Evolutionary conservation across 2,888 invertebrate genomes (phyloP).

Genomic region (Eupithecia abbreviata): DNA sequence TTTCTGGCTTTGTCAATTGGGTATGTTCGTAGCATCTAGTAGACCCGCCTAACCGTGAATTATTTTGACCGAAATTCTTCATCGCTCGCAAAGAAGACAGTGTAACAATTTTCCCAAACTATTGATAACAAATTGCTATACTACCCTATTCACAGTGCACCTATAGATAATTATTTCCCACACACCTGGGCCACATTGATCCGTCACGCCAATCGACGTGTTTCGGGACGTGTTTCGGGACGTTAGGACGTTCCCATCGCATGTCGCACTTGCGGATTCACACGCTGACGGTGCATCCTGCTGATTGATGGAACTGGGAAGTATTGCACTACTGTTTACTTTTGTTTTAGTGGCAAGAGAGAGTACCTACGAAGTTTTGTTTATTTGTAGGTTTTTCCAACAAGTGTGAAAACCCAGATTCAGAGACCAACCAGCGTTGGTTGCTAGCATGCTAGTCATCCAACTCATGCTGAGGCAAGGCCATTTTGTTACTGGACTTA

Average conservation of each 20-base stretch:
- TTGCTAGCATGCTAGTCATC: too few relatives aligned
- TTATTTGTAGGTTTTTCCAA: not conserved
- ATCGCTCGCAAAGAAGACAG: not conserved
- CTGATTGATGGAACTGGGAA: conserved; percentile 35
- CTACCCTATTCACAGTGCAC: not conserved
- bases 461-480: too few relatives aligned
- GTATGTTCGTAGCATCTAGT: not conserved
- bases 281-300: conserved; percentile 41
- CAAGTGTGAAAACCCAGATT: too few relatives aligned
- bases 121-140: not conserved
- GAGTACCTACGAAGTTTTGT: not conserved
- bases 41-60: not conserved
- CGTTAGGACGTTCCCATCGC: conserved; percentile 38
- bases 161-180: conserved; percentile 18
- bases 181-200: conserved; percentile 37
- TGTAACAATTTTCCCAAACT: not conserved
- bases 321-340: conserved; percentile 12
- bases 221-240: conserved; percentile 18
- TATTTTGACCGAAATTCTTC: not conserved
- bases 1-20: too few relatives aligned
- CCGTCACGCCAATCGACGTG: conserved; percentile 48
- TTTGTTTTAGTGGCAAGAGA: not conserved
- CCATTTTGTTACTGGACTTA: too few relatives aligned
- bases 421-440: too few relatives aligned
- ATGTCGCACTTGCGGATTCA: conserved; percentile 41